phyloP scores from a whole-genome alignment of 2,888 invertebrate genomes.

The Cenopis cana region DNA sequence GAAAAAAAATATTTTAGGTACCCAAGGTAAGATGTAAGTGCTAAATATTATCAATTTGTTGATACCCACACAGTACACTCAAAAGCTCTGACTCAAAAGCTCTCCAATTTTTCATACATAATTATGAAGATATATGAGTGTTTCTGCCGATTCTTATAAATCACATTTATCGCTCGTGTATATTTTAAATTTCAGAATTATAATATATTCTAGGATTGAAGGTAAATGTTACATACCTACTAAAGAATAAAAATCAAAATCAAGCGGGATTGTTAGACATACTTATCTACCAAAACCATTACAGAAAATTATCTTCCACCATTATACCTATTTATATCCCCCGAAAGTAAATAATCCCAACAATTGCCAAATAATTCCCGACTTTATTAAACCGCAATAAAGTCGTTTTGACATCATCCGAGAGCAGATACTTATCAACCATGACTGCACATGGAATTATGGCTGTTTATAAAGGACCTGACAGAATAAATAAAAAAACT shows the following conservation, averaged over 20 bases:
- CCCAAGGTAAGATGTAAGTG: no score
- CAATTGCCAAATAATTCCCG: background rate
- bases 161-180: no score
- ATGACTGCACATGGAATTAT: conserved; percentile 39
- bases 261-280: background rate
- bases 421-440: conserved; percentile 25
- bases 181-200: no score
- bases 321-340: background rate
- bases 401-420: background rate
- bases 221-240: background rate
- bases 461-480: conserved; percentile 44
- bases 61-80: no score
- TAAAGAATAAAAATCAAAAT: background rate
- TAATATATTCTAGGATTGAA: no score
- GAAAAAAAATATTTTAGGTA: no score
- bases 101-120: no score
- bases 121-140: no score
- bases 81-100: no score
- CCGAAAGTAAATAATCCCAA: background rate
- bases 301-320: background rate
- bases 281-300: conserved; percentile 1
- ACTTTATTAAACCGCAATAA: conserved; percentile 10
- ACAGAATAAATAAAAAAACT: conserved; percentile 39
- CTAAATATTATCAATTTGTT: no score
- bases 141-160: no score